These are phyloP conservation scores for Hipparchia sbordonii DNA, from an alignment of 2,888 invertebrate species.

Conservation along the genomic window DNA sequence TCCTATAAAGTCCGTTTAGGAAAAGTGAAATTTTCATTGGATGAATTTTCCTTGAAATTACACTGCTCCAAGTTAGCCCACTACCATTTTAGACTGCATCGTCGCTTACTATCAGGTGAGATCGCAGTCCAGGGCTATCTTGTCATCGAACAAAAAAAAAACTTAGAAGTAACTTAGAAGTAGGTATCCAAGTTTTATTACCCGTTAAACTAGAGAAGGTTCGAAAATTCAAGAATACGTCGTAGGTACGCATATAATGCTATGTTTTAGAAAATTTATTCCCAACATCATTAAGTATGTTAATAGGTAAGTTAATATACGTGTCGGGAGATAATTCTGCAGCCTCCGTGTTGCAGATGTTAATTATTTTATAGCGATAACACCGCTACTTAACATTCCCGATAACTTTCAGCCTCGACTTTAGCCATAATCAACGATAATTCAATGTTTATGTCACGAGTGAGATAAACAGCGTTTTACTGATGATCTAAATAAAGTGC, in stretches of 20 bases:
- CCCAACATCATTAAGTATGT: constrained; percentile 45
- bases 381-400: constrained; percentile 36
- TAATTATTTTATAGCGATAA: constrained; percentile 42
- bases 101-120: too few species aligned
- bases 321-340: constrained; percentile 43
- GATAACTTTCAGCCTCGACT: constrained; percentile 37
- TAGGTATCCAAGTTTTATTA: too few species aligned
- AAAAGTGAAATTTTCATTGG: too few species aligned
- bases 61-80: too few species aligned
- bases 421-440: constrained; percentile 31
- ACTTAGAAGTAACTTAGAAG: too few species aligned
- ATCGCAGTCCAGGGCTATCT: too few species aligned
- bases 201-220: neutral
- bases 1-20: too few species aligned
- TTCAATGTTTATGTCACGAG: constrained; percentile 22
- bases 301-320: constrained; percentile 48
- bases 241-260: constrained; percentile 22
- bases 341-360: constrained; percentile 39
- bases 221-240: constrained; percentile 28
- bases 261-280: constrained; percentile 37
- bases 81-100: too few species aligned
- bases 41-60: too few species aligned
- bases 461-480: constrained; percentile 9
- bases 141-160: too few species aligned
- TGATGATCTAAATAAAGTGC: constrained; percentile 9